Evolutionary conservation across 2,797 vertebrate species (phyloP).

Genomic region (Antennarius maculatus): DNA sequence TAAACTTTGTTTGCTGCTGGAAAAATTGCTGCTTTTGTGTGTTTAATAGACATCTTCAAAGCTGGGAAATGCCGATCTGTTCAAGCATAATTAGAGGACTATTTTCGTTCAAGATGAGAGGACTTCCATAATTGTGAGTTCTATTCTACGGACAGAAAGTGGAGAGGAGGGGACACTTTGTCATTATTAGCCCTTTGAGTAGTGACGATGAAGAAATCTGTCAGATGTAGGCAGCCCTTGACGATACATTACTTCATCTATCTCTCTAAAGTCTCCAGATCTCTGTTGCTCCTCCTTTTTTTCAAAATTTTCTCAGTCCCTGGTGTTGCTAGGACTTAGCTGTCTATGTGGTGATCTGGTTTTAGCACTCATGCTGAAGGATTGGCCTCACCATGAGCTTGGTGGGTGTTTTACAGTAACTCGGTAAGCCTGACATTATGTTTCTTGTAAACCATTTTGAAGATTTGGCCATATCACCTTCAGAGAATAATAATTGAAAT

Average conservation of each 20-base stretch:
- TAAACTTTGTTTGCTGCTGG: conserved; percentile 49
- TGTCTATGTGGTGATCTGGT: conserved; percentile 69
- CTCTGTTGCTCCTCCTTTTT: conserved; percentile 31
- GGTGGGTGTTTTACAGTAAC: conserved; percentile 27
- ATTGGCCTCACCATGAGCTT: conserved; percentile 59
- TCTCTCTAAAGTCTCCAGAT: conserved; percentile 50
- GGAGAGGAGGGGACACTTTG: conserved; percentile 60
- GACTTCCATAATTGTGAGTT: conserved; percentile 60
- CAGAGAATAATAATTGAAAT: conserved; percentile 10
- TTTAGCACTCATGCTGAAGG: conserved; percentile 69
- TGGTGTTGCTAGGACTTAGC: conserved; percentile 41
- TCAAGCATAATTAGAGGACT: conserved; percentile 60
- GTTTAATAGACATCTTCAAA: conserved; percentile 52
- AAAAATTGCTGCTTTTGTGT: conserved; percentile 43
- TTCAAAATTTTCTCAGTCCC: conserved; percentile 5
- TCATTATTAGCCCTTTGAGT: conserved; percentile 75
- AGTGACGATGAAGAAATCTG: conserved; percentile 71
- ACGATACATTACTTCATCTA: conserved; percentile 49
- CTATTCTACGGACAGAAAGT: conserved; percentile 58
- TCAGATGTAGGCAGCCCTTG: conserved; percentile 54
- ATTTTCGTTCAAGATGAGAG: conserved; percentile 52
- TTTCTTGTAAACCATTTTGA: conserved; percentile 20
- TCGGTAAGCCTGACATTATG: conserved; percentile 27
- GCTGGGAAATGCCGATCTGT: conserved; percentile 49
- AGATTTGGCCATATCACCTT: conserved; percentile 10